Base-by-base conservation (phyloP, 2,888 invertebrate genomes). In the Amiota mariae region DNA sequence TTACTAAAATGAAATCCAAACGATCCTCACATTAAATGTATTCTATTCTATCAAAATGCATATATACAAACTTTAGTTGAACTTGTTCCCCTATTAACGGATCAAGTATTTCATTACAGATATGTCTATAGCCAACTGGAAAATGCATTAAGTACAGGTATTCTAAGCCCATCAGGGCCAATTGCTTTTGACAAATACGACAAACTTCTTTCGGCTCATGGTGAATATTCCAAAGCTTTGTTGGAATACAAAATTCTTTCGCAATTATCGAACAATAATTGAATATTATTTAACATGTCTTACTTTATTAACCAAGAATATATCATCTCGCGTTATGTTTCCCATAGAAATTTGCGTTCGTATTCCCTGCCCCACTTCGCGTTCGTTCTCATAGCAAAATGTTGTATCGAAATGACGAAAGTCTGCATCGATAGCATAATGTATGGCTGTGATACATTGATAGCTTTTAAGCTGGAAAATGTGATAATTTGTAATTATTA, bases 141-240 rank as follows among this genome's bases (percentile, higher is more conserved):
- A 94, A 96, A 85, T 97, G 96, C 77, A 97, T 94, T 12, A 96
- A 90, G 82, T 94, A 96, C 0, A 96, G 90, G 85, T 96, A 96
- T 0, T 93, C 92, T 8, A 96, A 87, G 0, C 93, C 93, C 76
- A 96, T 91, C 73, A 92, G 91, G 0, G 90, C 85, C 9, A 96
- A 88, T 0, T 95, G 93, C 64, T 91, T 90, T 63, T 92, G 92
- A 78, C 95, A 91, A 0, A 93, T 93, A 3, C 90, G 88, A 74
- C 92, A 92, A 18, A 96, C 96, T 67, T 94, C 88, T 36, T 94
- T 92, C 0, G 92, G 91, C 46, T 92, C 91, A 85, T 97, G 96
- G 76, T 89, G 87, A n/a, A 48, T 82, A 24, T 82, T 82, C 81
- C 81, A 82, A 0, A 82, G 76, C 81, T 82, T 11, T 18, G 13